Evolutionary conservation across 2,888 invertebrate species (phyloP), one percentile per base, ranked within the genome.

Genomic region (Parelbella ahira): DNA sequence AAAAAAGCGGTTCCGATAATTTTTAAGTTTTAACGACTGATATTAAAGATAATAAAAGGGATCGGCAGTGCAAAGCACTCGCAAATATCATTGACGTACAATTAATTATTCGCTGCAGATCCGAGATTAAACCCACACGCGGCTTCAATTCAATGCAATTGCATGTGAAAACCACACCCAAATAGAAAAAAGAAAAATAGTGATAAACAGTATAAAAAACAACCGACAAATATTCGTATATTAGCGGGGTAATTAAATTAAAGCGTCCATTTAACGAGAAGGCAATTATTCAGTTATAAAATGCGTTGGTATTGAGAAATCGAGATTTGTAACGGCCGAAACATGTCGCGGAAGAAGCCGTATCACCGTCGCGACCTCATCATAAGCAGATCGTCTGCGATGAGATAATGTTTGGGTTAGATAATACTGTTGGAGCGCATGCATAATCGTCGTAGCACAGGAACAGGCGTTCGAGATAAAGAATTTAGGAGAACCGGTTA

Each of bases 351-450:
- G 69, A 74, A 68, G 68, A 57, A n/a, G n/a, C n/a, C n/a, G n/a
- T n/a, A n/a, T n/a, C 52, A 48, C 37, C 30, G 19, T 43, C 47
- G 42, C 68, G 73, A 80, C 74, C 78, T 64, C 11, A 66, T 70
- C 61, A 63, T 59, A 66, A 67, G 68, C 61, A 65, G 60, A 72
- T 73, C 63, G 64, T 52, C 57, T 45, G 47, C 56, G 58, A 60
- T 71, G 70, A 73, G 68, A 74, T 73, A 75, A 75, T 71, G 63
- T 68, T 68, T 65, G 58, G 53, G 53, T 63, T 62, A 72, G 74
- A 77, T 76, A 76, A 72, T 56, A 52, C 44, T 48, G 48, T 46
- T 15, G 30, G 32, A 30, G 21, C 33, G 41, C 33, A 20, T 32
- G 27, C 41, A n/a, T n/a, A n/a, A n/a, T 25, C 41, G 20, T 37